Evolutionary conservation across 1,140 invertebrate species (phyloP), one percentile per base, ranked within the genome.

Genomic region (Radopholus similis): DNA sequence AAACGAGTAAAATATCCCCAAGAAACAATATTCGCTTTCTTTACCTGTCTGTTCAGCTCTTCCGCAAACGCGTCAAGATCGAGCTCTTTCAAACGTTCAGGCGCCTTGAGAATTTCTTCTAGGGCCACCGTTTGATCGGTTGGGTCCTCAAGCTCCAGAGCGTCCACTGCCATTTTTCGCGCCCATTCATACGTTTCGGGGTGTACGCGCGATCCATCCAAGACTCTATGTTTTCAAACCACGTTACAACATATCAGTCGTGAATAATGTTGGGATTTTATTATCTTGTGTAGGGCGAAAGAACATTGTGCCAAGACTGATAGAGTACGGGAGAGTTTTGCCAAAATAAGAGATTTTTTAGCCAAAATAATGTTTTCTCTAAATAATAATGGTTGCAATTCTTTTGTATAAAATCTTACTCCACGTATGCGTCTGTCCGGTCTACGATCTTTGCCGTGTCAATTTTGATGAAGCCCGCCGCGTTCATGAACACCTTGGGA

Each of bases 101-200:
- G 95, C 53, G 71, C 82, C 40, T 84, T 91, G 0, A 98, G 84
- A 78, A 98, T 97, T 84, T 98, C 95, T 79, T 98, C 94, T 1
- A 99, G 84, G 18, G 95, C 95, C 2, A 91, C 91, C 0, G 93
- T 92, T 0, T 95, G 93, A 86, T 98, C 96, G n/a, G 72, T 86
- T 84, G 90, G 89, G 70, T 95, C 93, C 75, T 97, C 95, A 74
- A 97, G 96, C 74, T 99, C 96, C 11, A 98, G 84, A 6, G 96
- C 96, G 86, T 99, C 96, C 0, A 97, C 93, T 3, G 95, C 96
- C 95, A 99, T 99, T 86, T 99, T 99, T 23, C 94, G 85, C 0
- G 96, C 96, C 95, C 95, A 97, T 83, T 98, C 95, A 77, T 98
- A 99, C 0, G 76, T 81, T 84, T 99, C 96, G 0, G 95, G 95